A percentile compares a stretch with the other conserved stretches of the same genome.
Evolutionary conservation across 2,113 vertebrate species (phyloP).

Genomic region (Pristiophorus japonicus): DNA sequence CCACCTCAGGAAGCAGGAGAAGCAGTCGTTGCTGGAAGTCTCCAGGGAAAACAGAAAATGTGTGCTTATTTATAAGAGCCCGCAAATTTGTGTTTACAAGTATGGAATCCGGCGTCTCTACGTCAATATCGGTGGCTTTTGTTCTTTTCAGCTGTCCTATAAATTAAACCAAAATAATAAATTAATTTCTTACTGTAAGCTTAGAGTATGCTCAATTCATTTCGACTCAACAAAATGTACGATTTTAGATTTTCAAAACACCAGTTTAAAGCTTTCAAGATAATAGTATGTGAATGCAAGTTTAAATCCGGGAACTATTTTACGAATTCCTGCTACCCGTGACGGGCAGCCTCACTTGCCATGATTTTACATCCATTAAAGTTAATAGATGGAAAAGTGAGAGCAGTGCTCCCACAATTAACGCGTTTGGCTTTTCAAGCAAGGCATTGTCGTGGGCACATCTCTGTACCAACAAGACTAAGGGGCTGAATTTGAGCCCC

Average conservation of each 20-base stretch:
- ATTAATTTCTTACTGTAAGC: neutral
- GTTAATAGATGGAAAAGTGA: neutral
- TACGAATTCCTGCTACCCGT: neutral
- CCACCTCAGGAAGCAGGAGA: slow-evolving; percentile 81
- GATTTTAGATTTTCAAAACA: neutral
- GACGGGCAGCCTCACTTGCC: neutral
- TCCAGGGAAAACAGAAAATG: slow-evolving; percentile 73
- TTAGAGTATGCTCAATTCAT: neutral
- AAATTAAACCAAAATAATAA: neutral
- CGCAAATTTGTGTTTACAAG: slow-evolving; percentile 94
- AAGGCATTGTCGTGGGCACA: neutral
- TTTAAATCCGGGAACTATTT: neutral
- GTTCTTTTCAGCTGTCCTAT: slow-evolving; percentile 85
- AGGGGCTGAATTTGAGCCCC: no score
- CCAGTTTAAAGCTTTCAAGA: neutral
- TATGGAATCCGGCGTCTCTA: slow-evolving; percentile 96
- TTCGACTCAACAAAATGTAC: neutral
- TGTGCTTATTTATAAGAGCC: slow-evolving; percentile 94
- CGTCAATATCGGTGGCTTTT: slow-evolving; percentile 84
- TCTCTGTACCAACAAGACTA: neutral
- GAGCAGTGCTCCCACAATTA: neutral
- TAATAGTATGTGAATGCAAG: neutral
- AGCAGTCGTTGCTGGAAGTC: slow-evolving; percentile 87
- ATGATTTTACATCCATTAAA: neutral
- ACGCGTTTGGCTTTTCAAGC: neutral